A percentile compares a stretch with the other conserved stretches of the same genome.
Conservation (phyloP, 2,888 invertebrate species). For the Pristionchus exspectatus region DNA sequence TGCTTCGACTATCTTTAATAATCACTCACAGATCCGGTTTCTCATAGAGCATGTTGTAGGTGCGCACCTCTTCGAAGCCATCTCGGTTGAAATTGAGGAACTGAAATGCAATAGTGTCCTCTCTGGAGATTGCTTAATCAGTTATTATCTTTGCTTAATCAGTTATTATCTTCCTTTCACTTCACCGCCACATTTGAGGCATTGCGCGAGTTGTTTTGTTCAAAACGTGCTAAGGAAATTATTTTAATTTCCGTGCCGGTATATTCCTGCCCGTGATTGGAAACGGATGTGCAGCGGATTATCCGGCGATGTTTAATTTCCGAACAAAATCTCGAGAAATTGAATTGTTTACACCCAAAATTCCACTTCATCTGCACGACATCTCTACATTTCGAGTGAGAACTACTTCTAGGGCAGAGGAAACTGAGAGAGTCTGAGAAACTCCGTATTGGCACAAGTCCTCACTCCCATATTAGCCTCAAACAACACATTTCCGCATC, state of each 20-base stretch:
- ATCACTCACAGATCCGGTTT: constrained; percentile 1
- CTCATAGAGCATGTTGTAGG: background rate
- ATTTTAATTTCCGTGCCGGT: background rate
- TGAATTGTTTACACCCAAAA: background rate
- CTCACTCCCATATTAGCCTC: too few species aligned
- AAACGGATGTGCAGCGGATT: background rate
- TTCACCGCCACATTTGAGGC: too few species aligned
- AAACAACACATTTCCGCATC: too few species aligned
- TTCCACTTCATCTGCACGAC: background rate
- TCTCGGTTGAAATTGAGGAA: background rate
- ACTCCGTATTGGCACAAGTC: too few species aligned
- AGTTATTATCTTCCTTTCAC: background rate
- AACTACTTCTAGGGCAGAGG: too few species aligned
- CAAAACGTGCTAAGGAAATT: background rate
- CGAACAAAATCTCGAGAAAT: background rate
- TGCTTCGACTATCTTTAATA: background rate
- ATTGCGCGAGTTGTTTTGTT: background rate
- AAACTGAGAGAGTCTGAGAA: too few species aligned
- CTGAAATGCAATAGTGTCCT: background rate
- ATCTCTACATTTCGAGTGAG: too few species aligned
- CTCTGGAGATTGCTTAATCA: background rate
- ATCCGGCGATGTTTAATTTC: background rate
- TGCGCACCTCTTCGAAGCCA: background rate
- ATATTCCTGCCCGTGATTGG: background rate
- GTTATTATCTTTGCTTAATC: background rate